A percentile compares a stretch with the other conserved stretches of the same genome.
These are phyloP conservation scores for Apodemus agrarius DNA, from an alignment of 2,797 vertebrate species.

Conservation along the genomic window DNA sequence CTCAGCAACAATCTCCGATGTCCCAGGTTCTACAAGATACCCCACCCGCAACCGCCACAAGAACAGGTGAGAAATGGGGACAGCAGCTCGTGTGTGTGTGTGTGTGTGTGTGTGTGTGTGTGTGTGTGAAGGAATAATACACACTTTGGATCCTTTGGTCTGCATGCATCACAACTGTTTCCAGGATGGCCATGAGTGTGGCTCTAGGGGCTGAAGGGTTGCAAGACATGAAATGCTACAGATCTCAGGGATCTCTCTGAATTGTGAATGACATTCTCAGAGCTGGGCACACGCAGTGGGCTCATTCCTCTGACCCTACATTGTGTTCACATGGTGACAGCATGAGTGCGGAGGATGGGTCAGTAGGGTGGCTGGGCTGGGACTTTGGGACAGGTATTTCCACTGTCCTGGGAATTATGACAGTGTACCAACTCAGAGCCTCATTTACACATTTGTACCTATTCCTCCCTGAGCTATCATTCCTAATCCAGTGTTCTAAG, in stretches of 20 bases:
- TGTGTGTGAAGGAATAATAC: background rate
- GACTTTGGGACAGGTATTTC: too few species aligned
- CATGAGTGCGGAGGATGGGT: background rate
- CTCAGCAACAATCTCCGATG: background rate
- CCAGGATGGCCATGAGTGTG: background rate
- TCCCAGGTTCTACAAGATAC: background rate
- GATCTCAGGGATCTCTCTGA: background rate
- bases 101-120: background rate
- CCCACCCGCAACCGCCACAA: background rate
- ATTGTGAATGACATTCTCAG: too few species aligned
- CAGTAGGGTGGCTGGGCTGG: accelerated
- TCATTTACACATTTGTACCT: accelerated
- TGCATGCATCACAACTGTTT: background rate
- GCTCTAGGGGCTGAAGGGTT: accelerated
- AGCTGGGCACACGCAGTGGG: accelerated
- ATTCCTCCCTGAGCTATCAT: background rate
- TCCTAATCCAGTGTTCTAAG: background rate
- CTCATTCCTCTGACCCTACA: background rate
- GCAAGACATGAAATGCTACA: background rate
- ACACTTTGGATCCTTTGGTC: background rate
- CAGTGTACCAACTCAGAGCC: background rate
- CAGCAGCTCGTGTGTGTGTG: background rate
- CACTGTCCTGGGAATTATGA: background rate
- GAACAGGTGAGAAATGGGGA: background rate
- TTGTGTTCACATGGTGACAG: background rate